Percentiles rank a stretch among this genome's conserved stretches.
Conservation (phyloP, 2,888 invertebrate genomes). For the Coenonympha arcania region DNA sequence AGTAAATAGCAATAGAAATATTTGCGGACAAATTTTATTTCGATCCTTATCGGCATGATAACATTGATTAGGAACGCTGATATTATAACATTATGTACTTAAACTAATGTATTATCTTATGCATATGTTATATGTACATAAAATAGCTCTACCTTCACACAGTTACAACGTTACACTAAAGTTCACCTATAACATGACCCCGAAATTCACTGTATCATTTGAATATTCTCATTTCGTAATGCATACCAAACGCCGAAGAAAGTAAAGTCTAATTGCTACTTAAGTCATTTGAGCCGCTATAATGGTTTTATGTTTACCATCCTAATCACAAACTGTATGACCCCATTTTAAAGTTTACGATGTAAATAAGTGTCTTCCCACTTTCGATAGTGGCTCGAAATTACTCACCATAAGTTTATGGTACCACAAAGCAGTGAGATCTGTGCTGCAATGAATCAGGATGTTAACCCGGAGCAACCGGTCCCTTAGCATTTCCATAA, state of each 20-base stretch:
- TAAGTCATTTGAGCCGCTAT: conserved; percentile 10
- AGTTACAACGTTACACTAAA: too few species aligned
- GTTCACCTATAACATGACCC: too few species aligned
- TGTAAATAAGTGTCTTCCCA: conserved; percentile 22
- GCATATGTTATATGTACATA: too few species aligned
- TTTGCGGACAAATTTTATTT: too few species aligned
- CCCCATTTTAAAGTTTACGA: conserved; percentile 24
- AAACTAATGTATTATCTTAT: too few species aligned
- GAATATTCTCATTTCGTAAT: neutral
- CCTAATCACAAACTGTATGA: conserved; percentile 22
- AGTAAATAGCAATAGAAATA: too few species aligned
- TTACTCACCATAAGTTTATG: conserved; percentile 26
- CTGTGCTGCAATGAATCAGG: conserved; percentile 56
- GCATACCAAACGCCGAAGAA: conserved; percentile 6
- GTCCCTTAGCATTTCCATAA: conserved; percentile 42
- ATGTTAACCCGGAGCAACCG: conserved; percentile 42
- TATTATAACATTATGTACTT: too few species aligned
- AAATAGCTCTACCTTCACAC: too few species aligned
- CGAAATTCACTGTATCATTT: neutral
- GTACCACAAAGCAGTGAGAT: conserved; percentile 33
- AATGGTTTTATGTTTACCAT: conserved; percentile 23
- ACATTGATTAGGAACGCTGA: too few species aligned
- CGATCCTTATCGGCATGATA: too few species aligned
- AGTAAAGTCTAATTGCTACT: conserved; percentile 15
- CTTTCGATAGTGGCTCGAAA: conserved; percentile 23